Evolutionary conservation across 2,113 vertebrate species (phyloP).

Genomic region (Scytalopus superciliaris): DNA sequence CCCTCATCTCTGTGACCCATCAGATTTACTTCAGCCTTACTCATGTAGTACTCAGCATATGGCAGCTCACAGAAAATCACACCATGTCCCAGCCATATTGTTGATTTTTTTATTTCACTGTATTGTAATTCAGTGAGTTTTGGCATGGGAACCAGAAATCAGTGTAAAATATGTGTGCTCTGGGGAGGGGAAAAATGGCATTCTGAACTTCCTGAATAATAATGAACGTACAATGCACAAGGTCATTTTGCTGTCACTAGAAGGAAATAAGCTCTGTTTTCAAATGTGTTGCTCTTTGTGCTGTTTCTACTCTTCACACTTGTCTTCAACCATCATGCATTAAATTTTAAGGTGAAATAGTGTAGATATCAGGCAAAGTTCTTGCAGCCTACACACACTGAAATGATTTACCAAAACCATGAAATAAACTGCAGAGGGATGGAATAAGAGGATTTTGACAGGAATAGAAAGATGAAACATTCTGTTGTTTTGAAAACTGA

Average conservation of each 20-base stretch:
- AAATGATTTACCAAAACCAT: background rate
- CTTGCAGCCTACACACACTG: background rate
- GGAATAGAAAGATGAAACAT: background rate
- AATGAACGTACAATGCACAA: background rate
- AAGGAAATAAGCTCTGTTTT: constrained; percentile 25
- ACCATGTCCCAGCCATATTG: background rate
- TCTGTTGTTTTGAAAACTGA: background rate
- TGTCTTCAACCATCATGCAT: background rate
- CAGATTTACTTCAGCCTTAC: background rate
- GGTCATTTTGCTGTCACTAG: background rate
- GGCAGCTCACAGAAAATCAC: background rate
- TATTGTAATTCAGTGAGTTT: background rate
- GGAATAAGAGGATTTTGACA: background rate
- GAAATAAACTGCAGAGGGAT: background rate
- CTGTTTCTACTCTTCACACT: background rate
- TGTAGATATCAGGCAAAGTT: background rate
- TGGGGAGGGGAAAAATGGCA: background rate
- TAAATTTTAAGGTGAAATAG: constrained; percentile 12
- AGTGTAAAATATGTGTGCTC: background rate
- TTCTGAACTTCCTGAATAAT: background rate
- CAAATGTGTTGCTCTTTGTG: background rate
- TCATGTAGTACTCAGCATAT: background rate
- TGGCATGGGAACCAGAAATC: background rate
- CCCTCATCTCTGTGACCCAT: background rate
- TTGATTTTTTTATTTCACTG: background rate